These are phyloP conservation scores for Parnassius smintheus DNA, from an alignment of 2,888 invertebrate species.

Conservation along the genomic window DNA sequence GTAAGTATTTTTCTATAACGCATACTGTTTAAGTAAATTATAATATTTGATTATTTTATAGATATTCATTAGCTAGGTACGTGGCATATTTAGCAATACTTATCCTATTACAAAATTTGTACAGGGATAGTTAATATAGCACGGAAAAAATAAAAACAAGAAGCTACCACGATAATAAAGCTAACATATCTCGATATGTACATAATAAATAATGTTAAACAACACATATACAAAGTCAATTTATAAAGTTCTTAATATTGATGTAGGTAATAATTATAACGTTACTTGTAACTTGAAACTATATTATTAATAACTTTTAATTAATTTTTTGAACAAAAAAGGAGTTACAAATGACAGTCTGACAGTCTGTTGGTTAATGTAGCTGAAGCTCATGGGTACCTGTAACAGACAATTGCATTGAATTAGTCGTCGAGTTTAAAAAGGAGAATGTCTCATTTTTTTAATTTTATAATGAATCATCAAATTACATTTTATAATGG, in stretches of 20 bases:
- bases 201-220: conserved; percentile 4
- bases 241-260: neutral
- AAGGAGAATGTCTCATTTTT: no score
- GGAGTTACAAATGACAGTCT: no score
- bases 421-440: no score
- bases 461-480: no score
- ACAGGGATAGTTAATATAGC: conserved; percentile 31
- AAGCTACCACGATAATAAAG: conserved; percentile 1
- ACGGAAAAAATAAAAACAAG: neutral
- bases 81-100: conserved; percentile 21
- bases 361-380: no score
- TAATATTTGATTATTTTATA: conserved; percentile 28
- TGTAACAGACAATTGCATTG: no score
- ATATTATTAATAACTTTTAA: no score
- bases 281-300: no score
- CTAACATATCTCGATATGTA: conserved; percentile 18
- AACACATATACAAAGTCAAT: conserved; percentile 7
- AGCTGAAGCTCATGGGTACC: no score
- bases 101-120: conserved; percentile 32
- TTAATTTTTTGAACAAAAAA: no score
- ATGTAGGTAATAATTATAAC: neutral
- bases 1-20: conserved; percentile 22
- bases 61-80: conserved; percentile 24
- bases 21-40: conserved; percentile 13
- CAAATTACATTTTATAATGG: no score